Conservation (phyloP, 2,797 vertebrate species). For the Nannoperca obscura region DNA sequence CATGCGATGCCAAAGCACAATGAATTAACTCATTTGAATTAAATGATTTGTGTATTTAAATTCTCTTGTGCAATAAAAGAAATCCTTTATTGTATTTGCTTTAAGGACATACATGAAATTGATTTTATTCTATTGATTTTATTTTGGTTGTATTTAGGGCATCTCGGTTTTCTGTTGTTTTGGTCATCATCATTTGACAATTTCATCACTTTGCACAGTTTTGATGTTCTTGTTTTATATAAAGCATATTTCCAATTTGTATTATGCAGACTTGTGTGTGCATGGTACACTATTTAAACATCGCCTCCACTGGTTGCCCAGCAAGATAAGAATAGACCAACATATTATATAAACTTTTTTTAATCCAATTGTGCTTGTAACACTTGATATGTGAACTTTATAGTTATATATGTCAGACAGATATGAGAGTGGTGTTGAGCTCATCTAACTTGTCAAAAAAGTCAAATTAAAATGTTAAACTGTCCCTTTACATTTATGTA, state of each 20-base stretch:
- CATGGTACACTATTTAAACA: neutral
- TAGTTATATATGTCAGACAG: neutral
- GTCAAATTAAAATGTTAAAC: neutral
- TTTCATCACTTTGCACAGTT: neutral
- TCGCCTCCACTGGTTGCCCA: neutral
- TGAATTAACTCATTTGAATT: neutral
- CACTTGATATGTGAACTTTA: neutral
- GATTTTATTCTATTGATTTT: neutral
- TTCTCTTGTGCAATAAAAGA: neutral
- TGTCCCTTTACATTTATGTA: neutral
- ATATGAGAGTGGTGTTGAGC: neutral
- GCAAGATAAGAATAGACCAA: neutral
- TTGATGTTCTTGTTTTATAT: slow-evolving; percentile 10
- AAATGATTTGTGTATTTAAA: slow-evolving; percentile 10
- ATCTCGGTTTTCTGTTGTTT: neutral
- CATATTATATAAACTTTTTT: too few species aligned
- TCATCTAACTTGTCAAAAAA: neutral
- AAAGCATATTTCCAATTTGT: neutral
- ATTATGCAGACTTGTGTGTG: slow-evolving; percentile 25
- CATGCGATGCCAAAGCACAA: neutral
- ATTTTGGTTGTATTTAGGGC: slow-evolving; percentile 1
- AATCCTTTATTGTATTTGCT: neutral
- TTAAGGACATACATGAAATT: neutral
- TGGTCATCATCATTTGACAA: neutral
- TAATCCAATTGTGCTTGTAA: neutral